phyloP scores from a whole-genome alignment of 2,888 invertebrate species.

The Heliconius aoede region DNA sequence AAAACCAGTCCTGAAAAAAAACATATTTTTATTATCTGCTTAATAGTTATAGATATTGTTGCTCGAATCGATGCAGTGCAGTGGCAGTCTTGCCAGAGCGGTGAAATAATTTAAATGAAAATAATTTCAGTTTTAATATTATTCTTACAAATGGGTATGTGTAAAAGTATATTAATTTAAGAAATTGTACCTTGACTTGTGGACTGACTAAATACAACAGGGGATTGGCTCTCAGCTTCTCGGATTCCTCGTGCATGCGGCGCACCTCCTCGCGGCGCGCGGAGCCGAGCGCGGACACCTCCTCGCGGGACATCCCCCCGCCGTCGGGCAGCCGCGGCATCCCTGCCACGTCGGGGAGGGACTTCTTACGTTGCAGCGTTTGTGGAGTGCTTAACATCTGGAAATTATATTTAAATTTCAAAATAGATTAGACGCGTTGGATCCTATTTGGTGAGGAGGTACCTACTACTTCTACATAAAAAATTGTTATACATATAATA shows the following conservation, averaged over 20 bases:
- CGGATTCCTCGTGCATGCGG: constrained; percentile 94
- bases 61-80: no score
- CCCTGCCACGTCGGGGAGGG: constrained; percentile 96
- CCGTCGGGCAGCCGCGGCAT: constrained; percentile 91
- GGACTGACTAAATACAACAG: constrained; percentile 98
- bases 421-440: not conserved
- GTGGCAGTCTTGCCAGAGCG: no score
- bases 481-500: not conserved
- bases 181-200: constrained; percentile 92
- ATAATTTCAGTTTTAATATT: no score
- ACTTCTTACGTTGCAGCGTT: constrained; percentile 96
- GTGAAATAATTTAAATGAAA: no score
- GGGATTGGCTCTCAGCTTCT: constrained; percentile 96
- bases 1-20: constrained; percentile 94
- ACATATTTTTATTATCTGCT: constrained; percentile 28
- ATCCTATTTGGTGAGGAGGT: not conserved
- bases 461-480: not conserved
- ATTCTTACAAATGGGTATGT: not conserved
- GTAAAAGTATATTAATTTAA: not conserved
- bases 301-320: constrained; percentile 95
- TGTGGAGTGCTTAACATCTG: constrained; percentile 91
- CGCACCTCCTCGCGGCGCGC: constrained; percentile 97
- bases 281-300: constrained; percentile 96
- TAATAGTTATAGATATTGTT: not conserved
- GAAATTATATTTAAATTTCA: constrained; percentile 26